These are phyloP conservation scores for Frankliniella fusca DNA, from an alignment of 2,888 invertebrate genomes.

Conservation along the genomic window DNA sequence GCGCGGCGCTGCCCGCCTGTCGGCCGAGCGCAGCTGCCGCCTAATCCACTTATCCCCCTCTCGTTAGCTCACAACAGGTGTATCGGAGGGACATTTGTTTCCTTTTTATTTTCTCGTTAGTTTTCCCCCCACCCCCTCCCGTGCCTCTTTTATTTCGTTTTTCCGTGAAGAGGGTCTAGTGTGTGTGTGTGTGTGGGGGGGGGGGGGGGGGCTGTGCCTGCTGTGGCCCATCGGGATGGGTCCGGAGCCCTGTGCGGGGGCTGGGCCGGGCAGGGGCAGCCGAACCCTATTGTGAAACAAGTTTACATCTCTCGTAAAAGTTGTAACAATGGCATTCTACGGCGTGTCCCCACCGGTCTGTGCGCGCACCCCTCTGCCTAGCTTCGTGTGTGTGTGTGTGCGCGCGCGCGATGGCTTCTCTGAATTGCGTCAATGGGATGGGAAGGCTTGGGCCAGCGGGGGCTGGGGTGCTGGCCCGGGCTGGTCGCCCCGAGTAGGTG, in stretches of 20 bases:
- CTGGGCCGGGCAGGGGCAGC: neutral
- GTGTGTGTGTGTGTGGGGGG: too few relatives aligned
- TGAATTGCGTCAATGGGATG: neutral
- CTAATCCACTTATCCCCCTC: neutral
- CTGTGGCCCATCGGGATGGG: neutral
- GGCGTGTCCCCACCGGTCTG: neutral
- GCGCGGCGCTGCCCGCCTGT: too few relatives aligned
- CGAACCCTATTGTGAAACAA: conserved; percentile 3
- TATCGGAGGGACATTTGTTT: neutral
- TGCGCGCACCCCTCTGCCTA: neutral
- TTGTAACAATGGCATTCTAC: conserved; percentile 3
- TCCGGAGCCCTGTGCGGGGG: neutral
- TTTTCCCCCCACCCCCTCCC: conserved; percentile 15
- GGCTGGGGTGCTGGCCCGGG: too few relatives aligned
- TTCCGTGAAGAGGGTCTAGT: neutral
- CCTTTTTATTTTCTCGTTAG: neutral
- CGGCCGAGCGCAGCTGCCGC: neutral
- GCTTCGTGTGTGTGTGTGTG: neutral
- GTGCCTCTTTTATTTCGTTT: neutral
- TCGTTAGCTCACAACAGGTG: conserved; percentile 1
- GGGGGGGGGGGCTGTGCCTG: too few relatives aligned
- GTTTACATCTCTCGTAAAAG: conserved; percentile 21
- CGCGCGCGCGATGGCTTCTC: neutral
- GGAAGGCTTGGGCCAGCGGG: neutral
- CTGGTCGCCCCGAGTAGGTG: too few relatives aligned